Base-by-base conservation (phyloP, 2,113 vertebrate species). In the Anthoscopus minutus region DNA sequence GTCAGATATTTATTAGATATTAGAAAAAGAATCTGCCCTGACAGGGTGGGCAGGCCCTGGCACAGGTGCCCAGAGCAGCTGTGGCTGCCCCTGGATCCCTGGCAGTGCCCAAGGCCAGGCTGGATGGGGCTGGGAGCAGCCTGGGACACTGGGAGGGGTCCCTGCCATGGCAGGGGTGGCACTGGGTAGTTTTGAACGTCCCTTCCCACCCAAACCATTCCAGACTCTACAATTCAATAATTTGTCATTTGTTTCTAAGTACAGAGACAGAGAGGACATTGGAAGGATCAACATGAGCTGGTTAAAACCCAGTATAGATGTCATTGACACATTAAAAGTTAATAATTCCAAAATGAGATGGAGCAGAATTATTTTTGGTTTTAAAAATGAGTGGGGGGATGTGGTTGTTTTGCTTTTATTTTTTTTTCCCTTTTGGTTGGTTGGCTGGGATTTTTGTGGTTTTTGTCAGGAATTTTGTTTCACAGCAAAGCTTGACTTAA, bases 121-220 rank as follows among this genome's bases (percentile, higher is more conserved):
- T 88, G 76, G 42, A 57, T 9, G 10, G 40, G 30, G 30, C 9
- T 78, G 0, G 48, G 74, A 69, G 67, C 40, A 70, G 1, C 51
- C 51, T 81, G 58, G 51, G 58, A 4, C 1, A 16, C 33, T 51
- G 77, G 33, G 0, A 81, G 25, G 4, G 8, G 57, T 56, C 25
- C 35, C 50, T 88, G 57, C 51, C 35, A 35, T 18, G 48, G 31
- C 17, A 61, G n/a, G 33, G 14, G 7, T 51, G 47, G 20, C 0
- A 61, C 6, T 10, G 20, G 15, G 4, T 62, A 6, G 4, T 0
- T 23, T 47, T 62, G 1, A 10, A 71, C n/a, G 30, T 56, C 25
- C 25, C 4, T 47, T 30, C 35, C 16, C 35, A 62, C 10, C 30
- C 30, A 79, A 56, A 31, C 13, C 35, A 35, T 6, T 61, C 64